Evolutionary conservation across 1,140 invertebrate species (phyloP).

Genomic region (Drosophila triauraria): DNA sequence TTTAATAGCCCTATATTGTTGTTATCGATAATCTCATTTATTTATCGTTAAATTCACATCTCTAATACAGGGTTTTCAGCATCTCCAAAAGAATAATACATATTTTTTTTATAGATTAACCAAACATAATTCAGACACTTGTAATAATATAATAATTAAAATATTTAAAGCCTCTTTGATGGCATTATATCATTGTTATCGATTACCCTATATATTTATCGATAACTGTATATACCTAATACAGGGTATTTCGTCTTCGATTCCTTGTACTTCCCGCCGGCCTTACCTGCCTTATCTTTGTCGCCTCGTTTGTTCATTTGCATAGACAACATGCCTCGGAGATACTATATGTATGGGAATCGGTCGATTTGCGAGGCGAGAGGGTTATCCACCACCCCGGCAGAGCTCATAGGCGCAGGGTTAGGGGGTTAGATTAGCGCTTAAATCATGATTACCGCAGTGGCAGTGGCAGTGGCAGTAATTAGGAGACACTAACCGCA

Average conservation of each 20-base stretch:
- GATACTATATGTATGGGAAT: background rate
- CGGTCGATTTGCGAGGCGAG: background rate
- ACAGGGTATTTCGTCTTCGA: background rate
- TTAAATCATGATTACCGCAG: conserved; percentile 75
- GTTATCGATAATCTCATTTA: too few species aligned
- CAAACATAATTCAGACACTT: too few species aligned
- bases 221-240: background rate
- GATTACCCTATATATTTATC: background rate
- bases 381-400: background rate
- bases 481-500: conserved; percentile 61
- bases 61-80: background rate
- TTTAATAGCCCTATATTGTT: too few species aligned
- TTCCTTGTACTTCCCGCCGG: too few species aligned
- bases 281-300: conserved; percentile 10
- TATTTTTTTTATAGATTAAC: too few species aligned
- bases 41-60: too few species aligned
- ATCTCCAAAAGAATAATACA: background rate
- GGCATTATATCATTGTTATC: too few species aligned
- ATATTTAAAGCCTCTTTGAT: too few species aligned
- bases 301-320: conserved; percentile 17
- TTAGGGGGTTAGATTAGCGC: conserved; percentile 56
- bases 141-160: too few species aligned
- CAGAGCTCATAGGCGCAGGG: background rate
- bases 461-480: conserved; percentile 51
- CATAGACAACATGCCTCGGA: conserved; percentile 7